Conservation (phyloP, 2,797 vertebrate genomes). For the Holocentrus rufus region DNA sequence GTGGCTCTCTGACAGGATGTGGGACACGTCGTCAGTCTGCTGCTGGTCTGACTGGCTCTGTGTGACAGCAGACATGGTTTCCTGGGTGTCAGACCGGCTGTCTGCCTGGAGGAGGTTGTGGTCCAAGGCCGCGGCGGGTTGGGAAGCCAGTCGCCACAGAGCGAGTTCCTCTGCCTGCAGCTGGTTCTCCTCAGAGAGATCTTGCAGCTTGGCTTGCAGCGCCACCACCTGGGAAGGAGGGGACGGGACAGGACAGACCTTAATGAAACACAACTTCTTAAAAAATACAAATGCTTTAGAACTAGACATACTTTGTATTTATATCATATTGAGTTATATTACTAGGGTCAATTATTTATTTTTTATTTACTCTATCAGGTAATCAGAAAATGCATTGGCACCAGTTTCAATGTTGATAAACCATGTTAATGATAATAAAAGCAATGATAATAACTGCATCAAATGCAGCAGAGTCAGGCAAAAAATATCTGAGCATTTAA, state of each 20-base stretch:
- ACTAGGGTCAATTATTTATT: too few relatives aligned
- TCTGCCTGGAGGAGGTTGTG: slow-evolving; percentile 25
- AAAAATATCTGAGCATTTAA: too few relatives aligned
- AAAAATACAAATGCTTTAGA: too few relatives aligned
- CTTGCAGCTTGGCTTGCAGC: slow-evolving; percentile 71
- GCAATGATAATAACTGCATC: too few relatives aligned
- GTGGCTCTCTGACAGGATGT: slow-evolving; percentile 1
- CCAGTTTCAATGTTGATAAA: too few relatives aligned
- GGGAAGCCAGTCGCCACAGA: slow-evolving; percentile 76
- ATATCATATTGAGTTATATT: too few relatives aligned
- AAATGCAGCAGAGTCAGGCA: too few relatives aligned
- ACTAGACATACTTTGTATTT: not conserved
- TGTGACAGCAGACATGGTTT: slow-evolving; percentile 11
- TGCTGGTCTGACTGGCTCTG: slow-evolving; percentile 36
- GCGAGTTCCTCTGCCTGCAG: slow-evolving; percentile 77
- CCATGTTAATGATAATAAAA: too few relatives aligned
- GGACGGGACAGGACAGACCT: slow-evolving; percentile 12
- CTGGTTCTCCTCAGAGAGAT: slow-evolving; percentile 71
- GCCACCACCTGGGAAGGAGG: slow-evolving; percentile 74
- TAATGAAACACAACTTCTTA: not conserved
- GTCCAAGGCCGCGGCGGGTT: slow-evolving; percentile 52
- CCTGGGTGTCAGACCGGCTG: slow-evolving; percentile 12
- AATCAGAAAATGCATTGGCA: too few relatives aligned
- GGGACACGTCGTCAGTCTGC: slow-evolving; percentile 8
- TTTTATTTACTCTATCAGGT: too few relatives aligned